Evolutionary conservation across 2,113 vertebrate species (phyloP).

Genomic region (Sylvietta virens): DNA sequence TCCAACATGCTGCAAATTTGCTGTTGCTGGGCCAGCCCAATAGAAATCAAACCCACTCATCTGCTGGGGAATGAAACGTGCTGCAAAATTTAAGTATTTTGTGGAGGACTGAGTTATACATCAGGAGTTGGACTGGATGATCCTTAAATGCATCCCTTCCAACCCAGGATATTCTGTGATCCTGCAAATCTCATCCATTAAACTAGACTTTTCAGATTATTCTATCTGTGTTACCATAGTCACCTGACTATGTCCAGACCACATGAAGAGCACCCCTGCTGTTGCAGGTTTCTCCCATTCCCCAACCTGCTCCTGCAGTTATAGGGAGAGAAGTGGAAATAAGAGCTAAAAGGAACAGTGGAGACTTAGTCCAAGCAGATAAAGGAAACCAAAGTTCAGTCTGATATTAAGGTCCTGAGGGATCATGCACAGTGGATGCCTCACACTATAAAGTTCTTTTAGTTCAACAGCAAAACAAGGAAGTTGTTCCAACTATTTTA

Average conservation of each 20-base stretch:
- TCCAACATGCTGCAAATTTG: neutral
- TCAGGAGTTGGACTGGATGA: neutral
- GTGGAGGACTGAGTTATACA: neutral
- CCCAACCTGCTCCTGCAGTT: neutral
- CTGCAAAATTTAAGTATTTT: neutral
- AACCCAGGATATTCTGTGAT: neutral
- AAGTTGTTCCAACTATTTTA: neutral
- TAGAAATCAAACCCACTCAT: neutral
- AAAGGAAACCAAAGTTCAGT: neutral
- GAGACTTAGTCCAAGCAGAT: neutral
- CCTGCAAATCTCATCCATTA: neutral
- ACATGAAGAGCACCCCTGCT: neutral
- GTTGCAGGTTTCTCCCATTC: neutral
- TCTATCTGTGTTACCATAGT: neutral
- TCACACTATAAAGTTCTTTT: neutral
- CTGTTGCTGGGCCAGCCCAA: neutral
- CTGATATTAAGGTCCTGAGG: neutral
- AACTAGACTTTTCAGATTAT: neutral
- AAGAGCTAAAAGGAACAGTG: neutral
- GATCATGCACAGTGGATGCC: neutral
- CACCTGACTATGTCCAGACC: neutral
- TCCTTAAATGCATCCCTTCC: neutral
- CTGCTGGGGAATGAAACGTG: neutral
- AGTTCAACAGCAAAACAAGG: neutral
- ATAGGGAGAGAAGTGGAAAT: neutral